Base-by-base conservation (phyloP, 2,888 invertebrate species). In the Isotomurus palustris region DNA sequence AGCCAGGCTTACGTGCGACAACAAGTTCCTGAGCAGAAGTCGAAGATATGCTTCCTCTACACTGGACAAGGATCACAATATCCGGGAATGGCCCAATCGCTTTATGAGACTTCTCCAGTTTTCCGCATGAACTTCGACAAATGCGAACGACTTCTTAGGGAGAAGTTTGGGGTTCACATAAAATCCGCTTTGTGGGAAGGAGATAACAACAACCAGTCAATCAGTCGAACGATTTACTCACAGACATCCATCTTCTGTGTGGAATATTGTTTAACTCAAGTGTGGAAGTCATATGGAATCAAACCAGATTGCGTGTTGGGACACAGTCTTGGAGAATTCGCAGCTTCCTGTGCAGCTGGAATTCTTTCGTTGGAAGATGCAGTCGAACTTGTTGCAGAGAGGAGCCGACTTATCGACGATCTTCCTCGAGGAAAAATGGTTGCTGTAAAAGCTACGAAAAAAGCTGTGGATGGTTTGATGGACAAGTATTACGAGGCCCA, bases 171-270 rank as follows among this genome's bases (percentile, higher is more conserved):
- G 5, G 49, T 60, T 6, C 19, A 35, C 14, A 47, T 66, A 24
- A 41, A 49, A 14, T 24, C 56, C 6, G 55, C 45, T 1, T 35
- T 62, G 14, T 66, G 65, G 65, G 52, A 36, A 8, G 48, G 52
- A 5, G 32, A 51, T 14, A 32, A 53, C 17, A 36, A 41, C 21
- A 53, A 38, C 19, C 21, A 25, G 6, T 19, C 45, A 22, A 24
- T 62, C 2, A 53, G 44, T 12, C 38, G 53, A n/a, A 66, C 65
- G 1, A 38, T 60, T 28, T 60, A 60, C 52, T 61, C 63, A 47
- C 66, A 66, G 45, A 61, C 66, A 4, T 43, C 61, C 8, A 66
- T 66, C 22, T 66, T 66, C 35, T 58, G 58, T 35, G 59, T 66
- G n/a, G 60, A 66, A 29, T 63, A 59, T 44, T 41, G 45, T 21